Conservation (phyloP, 2,113 vertebrate species). For the Ceyx margarethae region DNA sequence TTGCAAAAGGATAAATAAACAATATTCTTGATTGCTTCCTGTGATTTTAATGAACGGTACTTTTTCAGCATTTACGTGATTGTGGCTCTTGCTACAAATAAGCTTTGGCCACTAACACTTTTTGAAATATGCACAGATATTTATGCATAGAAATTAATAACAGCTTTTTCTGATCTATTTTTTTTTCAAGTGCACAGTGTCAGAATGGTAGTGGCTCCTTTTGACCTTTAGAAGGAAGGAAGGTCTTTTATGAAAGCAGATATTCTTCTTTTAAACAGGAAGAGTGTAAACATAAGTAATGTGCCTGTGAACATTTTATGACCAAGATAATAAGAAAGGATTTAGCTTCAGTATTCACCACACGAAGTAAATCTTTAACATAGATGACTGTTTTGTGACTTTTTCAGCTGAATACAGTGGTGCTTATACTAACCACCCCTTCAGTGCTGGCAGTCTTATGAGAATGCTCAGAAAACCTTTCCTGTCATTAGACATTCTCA, state of each 20-base stretch:
- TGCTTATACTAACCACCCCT: constrained; percentile 37
- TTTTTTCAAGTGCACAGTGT: constrained; percentile 1
- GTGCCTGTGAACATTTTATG: constrained; percentile 47
- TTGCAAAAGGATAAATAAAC: constrained; percentile 12
- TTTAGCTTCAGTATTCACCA: constrained; percentile 38
- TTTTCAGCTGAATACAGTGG: constrained; percentile 45
- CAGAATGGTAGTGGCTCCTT: constrained; percentile 35
- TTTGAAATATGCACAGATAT: constrained; percentile 25
- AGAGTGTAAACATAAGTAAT: constrained; percentile 44
- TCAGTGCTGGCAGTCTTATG: constrained; percentile 1
- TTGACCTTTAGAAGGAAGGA: constrained; percentile 59
- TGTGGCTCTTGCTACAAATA: constrained; percentile 20
- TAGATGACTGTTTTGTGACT: constrained; percentile 46
- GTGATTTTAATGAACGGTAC: constrained; percentile 61
- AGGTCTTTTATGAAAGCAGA: constrained; percentile 53
- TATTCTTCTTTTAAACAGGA: constrained; percentile 41
- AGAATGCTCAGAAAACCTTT: constrained; percentile 46
- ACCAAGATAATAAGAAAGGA: constrained; percentile 57
- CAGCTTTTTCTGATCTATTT: constrained; percentile 36
- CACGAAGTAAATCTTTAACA: constrained; percentile 57
- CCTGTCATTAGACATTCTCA: constrained; percentile 50
- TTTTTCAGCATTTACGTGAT: constrained; percentile 2
- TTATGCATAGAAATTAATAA: constrained; percentile 46
- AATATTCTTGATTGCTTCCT: constrained; percentile 46
- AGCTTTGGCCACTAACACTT: constrained; percentile 1